Base-by-base conservation (phyloP, 2,888 invertebrate species). In the Linhomoeus sp. region DNA sequence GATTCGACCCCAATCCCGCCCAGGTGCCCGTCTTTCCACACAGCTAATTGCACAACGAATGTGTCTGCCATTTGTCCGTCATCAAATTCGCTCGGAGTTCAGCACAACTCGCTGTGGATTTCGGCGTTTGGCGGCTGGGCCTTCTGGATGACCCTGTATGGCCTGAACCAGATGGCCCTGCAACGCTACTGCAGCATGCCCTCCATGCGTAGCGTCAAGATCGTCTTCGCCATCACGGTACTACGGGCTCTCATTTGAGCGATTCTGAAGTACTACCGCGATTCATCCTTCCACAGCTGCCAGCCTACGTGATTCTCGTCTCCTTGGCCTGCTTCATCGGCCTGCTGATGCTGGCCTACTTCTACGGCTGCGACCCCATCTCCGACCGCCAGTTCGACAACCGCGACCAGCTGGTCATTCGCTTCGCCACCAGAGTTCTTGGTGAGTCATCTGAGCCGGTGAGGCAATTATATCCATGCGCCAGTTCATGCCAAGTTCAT, bases 291-390 rank as follows among this genome's bases (percentile, higher is more conserved):
- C n/a, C n/a, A n/a, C 29, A 29, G 29, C 24, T 56, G 5, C 56
- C 56, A 3, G 51, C 51, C 25, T 49, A 49, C 41, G 39, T 57
- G 33, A 14, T 52, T 5, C 48, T 56, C 43, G 44, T 51, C 22
- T 20, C 43, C 33, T 40, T 52, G 43, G 46, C 46, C 46, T 45
- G 24, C 29, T 47, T 41, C 40, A 45, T 46, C 15, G 50, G 50
- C 19, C 20, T 50, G 7, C 29, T 50, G 17, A 49, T 50, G 43
- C 19, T 50, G 36, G 41, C 50, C 36, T 50, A 43, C 40, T 50
- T 46, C 25, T 40, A 37, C 35, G 46, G 24, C 14, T 50, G 51
- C 45, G 46, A 49, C 40, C 45, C 50, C 7, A 26, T 46, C 3
- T 35, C 23, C 24, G 29, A 25, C 25, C 37, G 37, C n/a, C 23